Evolutionary conservation across 2,888 invertebrate genomes (phyloP), one percentile per base, ranked within the genome.

Genomic region (Boloria euphrosyne): DNA sequence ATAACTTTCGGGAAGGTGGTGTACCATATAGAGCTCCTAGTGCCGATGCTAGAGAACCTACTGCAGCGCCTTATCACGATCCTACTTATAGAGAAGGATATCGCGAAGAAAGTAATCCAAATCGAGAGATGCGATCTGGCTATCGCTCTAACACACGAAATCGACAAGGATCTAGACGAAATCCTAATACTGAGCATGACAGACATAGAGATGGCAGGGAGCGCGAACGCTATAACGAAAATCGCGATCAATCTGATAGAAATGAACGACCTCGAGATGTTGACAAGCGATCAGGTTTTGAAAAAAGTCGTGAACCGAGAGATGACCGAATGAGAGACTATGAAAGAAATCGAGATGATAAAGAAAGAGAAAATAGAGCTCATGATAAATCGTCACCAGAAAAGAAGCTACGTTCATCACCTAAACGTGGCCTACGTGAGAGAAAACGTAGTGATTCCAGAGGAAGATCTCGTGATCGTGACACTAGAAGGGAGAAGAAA

Each of bases 401-500:
- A 58, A 90, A 85, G 73, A 91, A 89, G 79, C 61, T 71, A 55
- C 85, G 89, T 38, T 49, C 70, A 0, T 89, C 90, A 47, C 90
- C 90, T n/a, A 90, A 90, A 76, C 84, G 87, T 47, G 80, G 72
- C 68, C 82, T 71, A 13, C 85, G 90, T 62, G 89, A 91, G 22
- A 90, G 87, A 74, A 86, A 85, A 74, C 86, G 89, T 54, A 90
- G 91, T 77, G 91, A 93, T 75, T 89, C 91, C 22, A 82, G 88
- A 74, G 90, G 86, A 60, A 83, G 87, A 46, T 92, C 88, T 70
- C 87, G 93, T 66, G 92, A 93, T 52, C 91, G 93, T 69, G 94
- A 93, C 69, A 86, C 83, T 73, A 91, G 88, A 71, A 89, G 93
- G 47, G 93, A 93, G 71, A 93, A 92, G 76, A 94, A 93, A 78